Conservation (phyloP, 2,797 vertebrate genomes). For the Lophotriccus pileatus region DNA sequence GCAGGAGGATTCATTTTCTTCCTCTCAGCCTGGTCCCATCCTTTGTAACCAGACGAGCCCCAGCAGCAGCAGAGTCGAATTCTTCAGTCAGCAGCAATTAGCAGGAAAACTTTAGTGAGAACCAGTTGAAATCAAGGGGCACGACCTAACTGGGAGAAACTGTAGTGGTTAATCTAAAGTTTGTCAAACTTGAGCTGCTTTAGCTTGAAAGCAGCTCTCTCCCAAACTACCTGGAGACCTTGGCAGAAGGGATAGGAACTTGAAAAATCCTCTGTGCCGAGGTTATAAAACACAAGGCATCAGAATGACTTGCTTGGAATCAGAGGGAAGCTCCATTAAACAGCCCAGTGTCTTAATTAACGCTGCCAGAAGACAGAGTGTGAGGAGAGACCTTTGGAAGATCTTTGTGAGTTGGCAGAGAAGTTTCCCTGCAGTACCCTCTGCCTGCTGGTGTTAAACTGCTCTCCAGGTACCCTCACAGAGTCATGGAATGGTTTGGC, state of each 20-base stretch:
- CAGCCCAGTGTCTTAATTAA: background rate
- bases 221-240: background rate
- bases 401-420: background rate
- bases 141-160: background rate
- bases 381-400: background rate
- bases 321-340: background rate
- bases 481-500: background rate
- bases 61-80: background rate
- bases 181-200: background rate
- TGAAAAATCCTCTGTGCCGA: background rate
- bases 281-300: background rate
- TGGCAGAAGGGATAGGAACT: background rate
- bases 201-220: background rate
- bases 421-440: background rate
- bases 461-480: background rate
- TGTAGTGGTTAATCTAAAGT: background rate
- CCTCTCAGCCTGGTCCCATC: background rate
- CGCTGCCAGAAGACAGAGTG: background rate
- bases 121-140: background rate
- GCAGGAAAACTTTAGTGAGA: background rate
- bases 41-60: background rate
- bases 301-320: background rate
- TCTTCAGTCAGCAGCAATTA: constrained; percentile 22
- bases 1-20: background rate
- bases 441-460: background rate